Percentiles rank a stretch among this genome's conserved stretches.
Conservation (phyloP, 2,113 vertebrate genomes). For the Monopterus albus region DNA sequence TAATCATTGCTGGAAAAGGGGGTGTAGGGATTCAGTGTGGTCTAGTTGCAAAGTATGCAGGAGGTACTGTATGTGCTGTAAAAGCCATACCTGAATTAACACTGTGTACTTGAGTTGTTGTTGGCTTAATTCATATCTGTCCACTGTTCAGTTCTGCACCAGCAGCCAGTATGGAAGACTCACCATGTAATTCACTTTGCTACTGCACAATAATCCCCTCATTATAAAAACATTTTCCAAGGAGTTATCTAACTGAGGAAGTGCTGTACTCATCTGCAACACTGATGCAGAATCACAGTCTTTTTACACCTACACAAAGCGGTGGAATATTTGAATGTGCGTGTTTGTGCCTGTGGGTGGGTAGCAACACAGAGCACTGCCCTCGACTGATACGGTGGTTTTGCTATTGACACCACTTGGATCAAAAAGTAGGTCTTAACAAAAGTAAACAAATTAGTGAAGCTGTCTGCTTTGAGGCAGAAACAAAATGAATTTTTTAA, state of each 20-base stretch:
- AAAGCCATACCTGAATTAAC: slow-evolving; percentile 10
- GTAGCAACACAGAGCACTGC: not conserved
- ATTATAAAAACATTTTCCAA: slow-evolving; percentile 64
- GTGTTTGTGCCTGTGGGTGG: not conserved
- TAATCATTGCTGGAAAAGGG: too few relatives aligned
- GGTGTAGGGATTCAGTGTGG: too few relatives aligned
- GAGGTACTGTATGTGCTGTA: slow-evolving; percentile 4
- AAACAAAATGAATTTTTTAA: slow-evolving; percentile 14
- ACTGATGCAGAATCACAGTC: slow-evolving; percentile 12
- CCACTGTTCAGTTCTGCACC: slow-evolving; percentile 45
- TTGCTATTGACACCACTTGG: not conserved
- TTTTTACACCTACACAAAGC: slow-evolving; percentile 40
- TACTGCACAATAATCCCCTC: slow-evolving; percentile 62
- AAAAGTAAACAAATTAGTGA: not conserved
- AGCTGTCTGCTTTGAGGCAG: not conserved
- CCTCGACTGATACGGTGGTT: not conserved
- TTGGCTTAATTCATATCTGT: slow-evolving; percentile 43
- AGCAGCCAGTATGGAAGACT: slow-evolving; percentile 33
- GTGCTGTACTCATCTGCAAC: slow-evolving; percentile 42
- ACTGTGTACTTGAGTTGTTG: slow-evolving; percentile 5
- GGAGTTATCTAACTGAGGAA: slow-evolving; percentile 52
- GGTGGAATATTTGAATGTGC: not conserved
- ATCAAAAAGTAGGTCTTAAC: slow-evolving; percentile 1
- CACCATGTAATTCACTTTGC: slow-evolving; percentile 64
- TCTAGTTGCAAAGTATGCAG: not conserved